Base-by-base conservation (phyloP, 2,113 vertebrate genomes). In the Arenaria interpres region DNA sequence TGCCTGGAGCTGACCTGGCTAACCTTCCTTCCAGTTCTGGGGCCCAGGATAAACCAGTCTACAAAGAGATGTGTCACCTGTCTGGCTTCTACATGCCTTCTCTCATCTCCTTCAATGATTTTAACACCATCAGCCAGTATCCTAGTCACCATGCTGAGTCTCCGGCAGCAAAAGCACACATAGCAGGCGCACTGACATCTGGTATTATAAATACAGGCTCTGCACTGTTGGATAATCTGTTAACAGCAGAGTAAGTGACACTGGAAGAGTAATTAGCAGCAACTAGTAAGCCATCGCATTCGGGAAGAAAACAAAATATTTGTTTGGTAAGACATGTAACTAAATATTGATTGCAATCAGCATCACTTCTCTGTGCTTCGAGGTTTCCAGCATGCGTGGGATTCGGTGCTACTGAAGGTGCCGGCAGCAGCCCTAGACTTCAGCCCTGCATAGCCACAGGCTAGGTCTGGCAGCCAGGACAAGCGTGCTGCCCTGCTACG, bases 221-320 rank as follows among this genome's bases (percentile, higher is more conserved):
- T 86, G 87, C 93, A 73, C 83, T 91, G 90, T 88, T 95, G 94
- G 76, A 85, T 97, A 92, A 94, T 96, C 95, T 89, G 67, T 91
- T 97, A 96, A 88, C 90, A 91, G 89, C 48, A 85, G 74, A 83
- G 75, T 82, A 92, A 96, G 84, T 67, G 92, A 84, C 94, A 96
- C 53, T 69, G 30, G 66, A 93, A 95, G 84, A 84, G 37, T 84
- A 96, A 95, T 97, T 82, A 96, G 92, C 45, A 91, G 75, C 64
- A 92, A 76, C 94, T 72, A 84, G 68, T 48, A 80, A 90, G 63
- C 41, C 72, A 88, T 8, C 0, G 0, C 62, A 57, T 46, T 68
- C 57, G 59, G 45, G 10, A 85, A 21, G 30, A 8, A 79, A 92
- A 72, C 68, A 37, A 39, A 30, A 53, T 3, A 66, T 25, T 88